These are phyloP conservation scores for Crossocerus cetratus DNA, from an alignment of 2,888 invertebrate species.

Conservation along the genomic window DNA sequence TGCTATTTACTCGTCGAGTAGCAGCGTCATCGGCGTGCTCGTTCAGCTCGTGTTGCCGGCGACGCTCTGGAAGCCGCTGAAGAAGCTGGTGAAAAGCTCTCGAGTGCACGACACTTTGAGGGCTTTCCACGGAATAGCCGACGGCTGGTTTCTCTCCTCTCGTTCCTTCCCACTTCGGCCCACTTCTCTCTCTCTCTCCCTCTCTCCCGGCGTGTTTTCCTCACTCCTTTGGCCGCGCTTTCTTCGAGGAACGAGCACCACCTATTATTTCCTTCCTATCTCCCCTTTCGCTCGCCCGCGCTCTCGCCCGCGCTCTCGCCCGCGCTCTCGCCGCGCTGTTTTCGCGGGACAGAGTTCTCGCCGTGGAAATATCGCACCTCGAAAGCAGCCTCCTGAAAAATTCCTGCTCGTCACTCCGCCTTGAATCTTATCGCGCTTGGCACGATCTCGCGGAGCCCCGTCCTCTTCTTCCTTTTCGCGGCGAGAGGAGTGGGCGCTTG, in stretches of 20 bases:
- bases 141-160: conserved; percentile 24
- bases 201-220: not conserved
- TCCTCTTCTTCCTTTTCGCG: too few relatives aligned
- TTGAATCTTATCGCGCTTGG: too few relatives aligned
- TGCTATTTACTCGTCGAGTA: conserved; percentile 3
- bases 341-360: not conserved
- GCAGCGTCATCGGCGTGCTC: conserved; percentile 4
- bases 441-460: too few relatives aligned
- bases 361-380: too few relatives aligned
- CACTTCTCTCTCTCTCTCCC: conserved; percentile 7
- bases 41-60: conserved; percentile 11
- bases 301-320: too few relatives aligned
- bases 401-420: too few relatives aligned
- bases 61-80: conserved; percentile 28
- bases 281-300: too few relatives aligned
- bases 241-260: not conserved
- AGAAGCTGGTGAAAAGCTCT: conserved; percentile 42
- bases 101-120: conserved; percentile 38
- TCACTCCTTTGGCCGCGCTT: not conserved
- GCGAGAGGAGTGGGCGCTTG: too few relatives aligned
- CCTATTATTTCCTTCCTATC: too few relatives aligned
- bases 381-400: too few relatives aligned
- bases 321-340: not conserved
- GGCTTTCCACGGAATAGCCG: conserved; percentile 41
- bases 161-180: conserved; percentile 9